Percentiles rank a stretch among this genome's conserved stretches.
Conservation (phyloP, 2,797 vertebrate species). For the Babyrousa celebensis region DNA sequence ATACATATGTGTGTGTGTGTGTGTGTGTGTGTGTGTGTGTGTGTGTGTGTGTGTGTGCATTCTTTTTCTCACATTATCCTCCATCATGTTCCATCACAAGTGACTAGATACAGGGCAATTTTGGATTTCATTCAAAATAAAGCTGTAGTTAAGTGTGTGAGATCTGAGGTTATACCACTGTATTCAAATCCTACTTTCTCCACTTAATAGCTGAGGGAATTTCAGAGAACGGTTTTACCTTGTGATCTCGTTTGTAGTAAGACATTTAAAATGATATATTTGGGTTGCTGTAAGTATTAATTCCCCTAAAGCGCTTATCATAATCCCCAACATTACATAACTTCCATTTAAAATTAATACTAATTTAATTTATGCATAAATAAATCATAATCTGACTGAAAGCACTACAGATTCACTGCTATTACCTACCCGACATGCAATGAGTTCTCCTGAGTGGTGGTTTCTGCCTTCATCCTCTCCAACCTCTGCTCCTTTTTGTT, state of each 20-base stretch:
- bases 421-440: background rate
- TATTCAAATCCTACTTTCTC: background rate
- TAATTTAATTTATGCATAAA: background rate
- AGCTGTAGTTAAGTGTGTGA: background rate
- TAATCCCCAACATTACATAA: background rate
- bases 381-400: background rate
- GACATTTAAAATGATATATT: background rate
- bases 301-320: background rate
- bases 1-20: too few species aligned
- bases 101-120: background rate
- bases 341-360: conserved; percentile 19
- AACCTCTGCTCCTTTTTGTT: background rate
- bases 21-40: too few species aligned
- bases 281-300: background rate
- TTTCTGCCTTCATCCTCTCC: background rate
- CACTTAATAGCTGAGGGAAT: background rate
- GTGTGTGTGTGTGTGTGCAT: too few species aligned
- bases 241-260: background rate
- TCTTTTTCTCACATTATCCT: too few species aligned
- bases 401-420: background rate
- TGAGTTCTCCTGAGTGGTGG: background rate
- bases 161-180: background rate
- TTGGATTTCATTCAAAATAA: background rate
- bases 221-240: background rate
- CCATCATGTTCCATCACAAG: too few species aligned